Percentiles rank a stretch among this genome's conserved stretches.
Conservation (phyloP, 2,797 vertebrate species). For the Mormyrus proboscirostris region DNA sequence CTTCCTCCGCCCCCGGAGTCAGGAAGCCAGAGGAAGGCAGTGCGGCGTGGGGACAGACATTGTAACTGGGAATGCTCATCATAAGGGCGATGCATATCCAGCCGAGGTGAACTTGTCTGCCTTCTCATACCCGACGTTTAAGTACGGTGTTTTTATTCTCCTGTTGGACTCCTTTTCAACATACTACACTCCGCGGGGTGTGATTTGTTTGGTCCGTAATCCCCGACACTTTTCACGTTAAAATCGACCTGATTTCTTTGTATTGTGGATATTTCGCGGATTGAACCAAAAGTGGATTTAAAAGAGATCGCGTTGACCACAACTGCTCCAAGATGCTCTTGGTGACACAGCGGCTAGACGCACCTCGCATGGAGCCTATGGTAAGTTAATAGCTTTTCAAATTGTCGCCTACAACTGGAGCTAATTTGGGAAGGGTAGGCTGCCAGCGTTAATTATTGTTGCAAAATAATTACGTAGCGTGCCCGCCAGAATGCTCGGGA, state of each 20-base stretch:
- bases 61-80: slow-evolving; percentile 52
- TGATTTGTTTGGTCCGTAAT: slow-evolving; percentile 8
- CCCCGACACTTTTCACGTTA: slow-evolving; percentile 16
- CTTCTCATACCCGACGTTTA: slow-evolving; percentile 57
- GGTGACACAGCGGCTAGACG: slow-evolving; percentile 73
- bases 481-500: neutral
- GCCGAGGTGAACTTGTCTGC: slow-evolving; percentile 71
- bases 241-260: slow-evolving; percentile 25
- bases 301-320: slow-evolving; percentile 58
- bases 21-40: slow-evolving; percentile 70
- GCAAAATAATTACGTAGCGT: neutral
- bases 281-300: slow-evolving; percentile 68
- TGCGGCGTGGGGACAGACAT: slow-evolving; percentile 66
- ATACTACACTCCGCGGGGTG: neutral
- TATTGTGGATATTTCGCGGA: slow-evolving; percentile 46
- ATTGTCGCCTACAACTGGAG: slow-evolving; percentile 21
- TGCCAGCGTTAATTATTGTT: slow-evolving; percentile 10
- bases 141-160: slow-evolving; percentile 31
- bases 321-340: slow-evolving; percentile 66
- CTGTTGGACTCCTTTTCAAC: neutral
- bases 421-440: slow-evolving; percentile 22
- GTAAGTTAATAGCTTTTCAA: slow-evolving; percentile 43
- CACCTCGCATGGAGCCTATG: slow-evolving; percentile 70
- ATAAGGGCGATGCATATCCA: slow-evolving; percentile 54
- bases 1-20: slow-evolving; percentile 71